phyloP scores from a whole-genome alignment of 30 jellyfish, hydroid and myxozoan species.

The Cassiopea xamachana region DNA sequence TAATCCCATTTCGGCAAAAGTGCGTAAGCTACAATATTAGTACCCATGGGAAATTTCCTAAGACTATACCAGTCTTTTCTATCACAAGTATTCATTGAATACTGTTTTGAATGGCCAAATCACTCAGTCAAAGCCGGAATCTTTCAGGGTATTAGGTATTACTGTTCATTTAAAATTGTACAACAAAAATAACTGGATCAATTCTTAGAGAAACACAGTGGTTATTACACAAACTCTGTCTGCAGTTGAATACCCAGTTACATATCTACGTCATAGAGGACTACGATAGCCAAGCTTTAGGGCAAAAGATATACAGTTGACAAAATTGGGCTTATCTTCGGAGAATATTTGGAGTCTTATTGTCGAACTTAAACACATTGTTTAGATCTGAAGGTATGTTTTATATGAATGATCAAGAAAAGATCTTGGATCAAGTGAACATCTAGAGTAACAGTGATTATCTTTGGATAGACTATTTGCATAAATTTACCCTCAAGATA shows the following conservation, averaged over 20 bases:
- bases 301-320: not conserved
- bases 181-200: not conserved
- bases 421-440: not conserved
- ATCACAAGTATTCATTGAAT: no score
- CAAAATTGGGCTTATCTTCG: not conserved
- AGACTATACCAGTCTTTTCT: no score
- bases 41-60: no score
- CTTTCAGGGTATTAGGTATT: no score
- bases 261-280: not conserved
- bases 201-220: not conserved
- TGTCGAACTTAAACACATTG: not conserved
- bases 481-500: not conserved
- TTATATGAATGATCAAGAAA: not conserved
- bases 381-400: not conserved
- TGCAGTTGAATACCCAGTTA: not conserved
- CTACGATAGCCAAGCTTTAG: not conserved
- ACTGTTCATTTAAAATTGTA: not conserved
- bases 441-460: not conserved
- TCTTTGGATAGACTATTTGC: not conserved
- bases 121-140: no score
- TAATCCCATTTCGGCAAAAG: no score
- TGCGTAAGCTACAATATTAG: no score
- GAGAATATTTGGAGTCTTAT: not conserved
- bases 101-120: no score
- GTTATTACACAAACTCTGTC: not conserved